A percentile compares a stretch with the other conserved stretches of the same genome.
phyloP scores from a whole-genome alignment of 1,140 invertebrate species.

The Thrips palmi region DNA sequence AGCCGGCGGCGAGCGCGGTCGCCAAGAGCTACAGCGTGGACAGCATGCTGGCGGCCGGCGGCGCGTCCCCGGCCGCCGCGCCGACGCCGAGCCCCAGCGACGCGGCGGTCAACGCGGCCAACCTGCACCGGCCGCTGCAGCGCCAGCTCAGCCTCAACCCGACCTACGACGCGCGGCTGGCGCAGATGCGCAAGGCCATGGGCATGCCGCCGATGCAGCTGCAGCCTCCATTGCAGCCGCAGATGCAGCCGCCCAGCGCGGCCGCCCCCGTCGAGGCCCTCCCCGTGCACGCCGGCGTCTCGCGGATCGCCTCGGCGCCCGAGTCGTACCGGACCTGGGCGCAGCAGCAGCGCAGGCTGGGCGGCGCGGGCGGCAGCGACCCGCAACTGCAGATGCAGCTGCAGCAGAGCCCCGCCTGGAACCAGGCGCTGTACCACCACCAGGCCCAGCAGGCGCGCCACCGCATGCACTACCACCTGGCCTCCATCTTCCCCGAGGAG shows the following conservation, averaged over 20 bases:
- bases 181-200: slow-evolving; percentile 23
- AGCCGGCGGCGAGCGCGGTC: slow-evolving; percentile 19
- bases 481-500: slow-evolving; percentile 72
- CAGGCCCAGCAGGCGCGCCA: slow-evolving; percentile 40
- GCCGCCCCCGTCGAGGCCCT: slow-evolving; percentile 10
- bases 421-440: slow-evolving; percentile 10
- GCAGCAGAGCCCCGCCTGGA: slow-evolving; percentile 22
- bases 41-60: slow-evolving; percentile 6
- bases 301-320: slow-evolving; percentile 61
- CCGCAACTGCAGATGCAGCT: slow-evolving; percentile 10
- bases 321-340: slow-evolving; percentile 21
- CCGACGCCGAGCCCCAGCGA: slow-evolving; percentile 9
- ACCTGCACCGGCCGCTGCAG: slow-evolving; percentile 59
- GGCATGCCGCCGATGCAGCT: slow-evolving; percentile 18
- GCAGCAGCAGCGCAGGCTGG: slow-evolving; percentile 5
- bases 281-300: no score
- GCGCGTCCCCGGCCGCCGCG: slow-evolving; percentile 3
- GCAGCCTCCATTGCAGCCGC: slow-evolving; percentile 16
- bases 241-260: slow-evolving; percentile 12
- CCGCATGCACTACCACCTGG: slow-evolving; percentile 64
- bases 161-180: slow-evolving; percentile 47
- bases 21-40: slow-evolving; percentile 17
- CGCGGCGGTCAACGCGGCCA: slow-evolving; percentile 26
- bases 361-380: slow-evolving; percentile 5
- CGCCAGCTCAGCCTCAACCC: slow-evolving; percentile 69